These are phyloP conservation scores for Podarcis lilfordi DNA, from an alignment of 2,797 vertebrate species.

Conservation along the genomic window DNA sequence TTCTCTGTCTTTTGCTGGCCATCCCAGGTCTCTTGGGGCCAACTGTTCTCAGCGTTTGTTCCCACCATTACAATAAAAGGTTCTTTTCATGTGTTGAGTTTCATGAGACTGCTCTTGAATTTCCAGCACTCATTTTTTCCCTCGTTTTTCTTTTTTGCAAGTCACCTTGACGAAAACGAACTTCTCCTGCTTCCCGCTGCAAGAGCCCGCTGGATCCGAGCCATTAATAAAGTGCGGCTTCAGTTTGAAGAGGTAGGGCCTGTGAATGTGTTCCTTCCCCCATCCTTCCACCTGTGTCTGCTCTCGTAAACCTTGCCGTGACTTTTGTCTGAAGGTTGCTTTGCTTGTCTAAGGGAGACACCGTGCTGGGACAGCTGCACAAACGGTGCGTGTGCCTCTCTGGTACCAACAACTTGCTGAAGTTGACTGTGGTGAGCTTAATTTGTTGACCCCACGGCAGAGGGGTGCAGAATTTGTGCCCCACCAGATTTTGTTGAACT, in stretches of 20 bases:
- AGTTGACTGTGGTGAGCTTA: too few relatives aligned
- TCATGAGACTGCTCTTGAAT: slow-evolving; percentile 19
- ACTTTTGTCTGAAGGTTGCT: not conserved
- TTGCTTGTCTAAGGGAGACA: too few relatives aligned
- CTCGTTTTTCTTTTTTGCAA: slow-evolving; percentile 60
- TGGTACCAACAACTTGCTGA: too few relatives aligned
- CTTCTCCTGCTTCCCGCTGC: slow-evolving; percentile 85
- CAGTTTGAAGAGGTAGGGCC: slow-evolving; percentile 93
- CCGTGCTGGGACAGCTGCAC: too few relatives aligned
- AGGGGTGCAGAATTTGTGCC: too few relatives aligned
- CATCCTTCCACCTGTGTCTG: not conserved
- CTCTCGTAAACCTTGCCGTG: not conserved
- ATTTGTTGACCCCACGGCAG: too few relatives aligned
- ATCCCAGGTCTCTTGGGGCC: not conserved
- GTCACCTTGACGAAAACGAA: slow-evolving; percentile 75
- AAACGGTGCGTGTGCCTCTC: too few relatives aligned
- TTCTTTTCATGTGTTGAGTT: not conserved
- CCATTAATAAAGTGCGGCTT: slow-evolving; percentile 94
- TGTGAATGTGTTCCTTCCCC: not conserved
- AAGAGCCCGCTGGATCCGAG: slow-evolving; percentile 92
- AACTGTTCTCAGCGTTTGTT: not conserved
- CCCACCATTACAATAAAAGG: not conserved
- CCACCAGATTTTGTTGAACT: too few relatives aligned
- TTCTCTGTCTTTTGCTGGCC: not conserved
- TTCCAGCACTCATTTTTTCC: slow-evolving; percentile 18